These are phyloP conservation scores for Rhodinocichla rosea DNA, from an alignment of 2,113 vertebrate species.

Conservation along the genomic window DNA sequence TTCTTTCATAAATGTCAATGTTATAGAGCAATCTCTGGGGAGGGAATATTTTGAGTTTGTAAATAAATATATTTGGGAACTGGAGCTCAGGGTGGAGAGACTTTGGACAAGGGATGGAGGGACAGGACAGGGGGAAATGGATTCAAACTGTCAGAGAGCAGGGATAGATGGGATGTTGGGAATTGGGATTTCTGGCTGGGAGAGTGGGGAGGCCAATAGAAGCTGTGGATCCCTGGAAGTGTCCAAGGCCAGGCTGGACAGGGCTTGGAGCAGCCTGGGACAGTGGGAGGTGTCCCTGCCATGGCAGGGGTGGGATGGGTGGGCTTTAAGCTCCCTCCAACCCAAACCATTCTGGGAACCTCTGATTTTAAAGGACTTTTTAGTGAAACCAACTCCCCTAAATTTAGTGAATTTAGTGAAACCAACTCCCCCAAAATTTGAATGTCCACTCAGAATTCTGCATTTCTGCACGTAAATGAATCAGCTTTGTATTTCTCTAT, in stretches of 20 bases:
- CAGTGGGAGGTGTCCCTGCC: background rate
- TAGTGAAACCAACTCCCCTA: background rate
- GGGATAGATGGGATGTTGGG: background rate
- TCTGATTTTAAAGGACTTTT: background rate
- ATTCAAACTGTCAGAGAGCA: background rate
- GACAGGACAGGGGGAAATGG: background rate
- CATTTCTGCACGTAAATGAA: background rate
- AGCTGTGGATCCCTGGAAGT: background rate
- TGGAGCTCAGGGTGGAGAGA: background rate
- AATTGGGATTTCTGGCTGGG: background rate
- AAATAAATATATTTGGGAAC: background rate
- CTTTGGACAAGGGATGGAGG: background rate
- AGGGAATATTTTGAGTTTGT: background rate
- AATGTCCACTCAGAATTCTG: background rate
- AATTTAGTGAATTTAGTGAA: background rate
- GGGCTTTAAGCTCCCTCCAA: background rate
- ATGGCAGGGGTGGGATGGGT: rapidly evolving
- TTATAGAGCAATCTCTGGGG: background rate
- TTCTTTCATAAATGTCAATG: background rate
- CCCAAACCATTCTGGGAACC: background rate
- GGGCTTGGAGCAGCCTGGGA: background rate
- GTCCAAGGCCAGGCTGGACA: rapidly evolving
- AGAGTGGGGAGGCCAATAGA: background rate
- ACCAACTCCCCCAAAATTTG: rapidly evolving
- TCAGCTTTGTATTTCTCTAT: background rate